Evolutionary conservation across 2,113 vertebrate genomes (phyloP), one percentile per base, ranked within the genome.

Genomic region (Megaceryle torquata): DNA sequence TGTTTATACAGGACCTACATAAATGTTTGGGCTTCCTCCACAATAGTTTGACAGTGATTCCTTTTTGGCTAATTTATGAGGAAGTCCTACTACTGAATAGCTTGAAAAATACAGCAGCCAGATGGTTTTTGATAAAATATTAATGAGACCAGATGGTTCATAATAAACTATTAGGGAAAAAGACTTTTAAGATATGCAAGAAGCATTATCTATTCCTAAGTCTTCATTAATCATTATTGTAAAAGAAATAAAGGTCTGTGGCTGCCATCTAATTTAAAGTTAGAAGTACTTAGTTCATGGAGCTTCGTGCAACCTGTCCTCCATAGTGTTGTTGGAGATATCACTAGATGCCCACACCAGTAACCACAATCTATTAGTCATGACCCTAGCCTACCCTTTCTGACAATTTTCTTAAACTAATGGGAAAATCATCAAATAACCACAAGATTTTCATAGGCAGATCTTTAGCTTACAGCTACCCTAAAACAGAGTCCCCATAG

Each of bases 121-220:
- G 97, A 94, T 97, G 97, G 91, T 72, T 86, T 88, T 85, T 92
- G 87, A 97, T 97, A 97, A 97, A 98, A 97, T 76, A 95, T 98
- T 96, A 95, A 98, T 97, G 85, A 74, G 92, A 92, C 89, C 96
- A 98, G 97, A 95, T 97, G 97, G 86, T 78, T 92, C 50, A 25
- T 95, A 88, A 94, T 92, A 96, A 92, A 86, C 39, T 82, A 72
- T 72, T 88, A 94, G 20, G 51, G 68, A 94, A 95, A 82, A 68
- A 89, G 56, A 75, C 43, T 94, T 65, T 54, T 59, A 84, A 95
- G 90, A 85, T 44, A 48, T 37, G 24, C 70, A 90, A 91, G 61
- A 91, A 68, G 86, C 8, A 1, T 92, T 94, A 91, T 59, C 44
- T 83, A 59, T 48, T 75, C 75, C 53, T 81, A 76, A 18, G 21